Evolutionary conservation across 2,113 vertebrate genomes (phyloP), one percentile per base, ranked within the genome.

Genomic region (Ciconia maguari): DNA sequence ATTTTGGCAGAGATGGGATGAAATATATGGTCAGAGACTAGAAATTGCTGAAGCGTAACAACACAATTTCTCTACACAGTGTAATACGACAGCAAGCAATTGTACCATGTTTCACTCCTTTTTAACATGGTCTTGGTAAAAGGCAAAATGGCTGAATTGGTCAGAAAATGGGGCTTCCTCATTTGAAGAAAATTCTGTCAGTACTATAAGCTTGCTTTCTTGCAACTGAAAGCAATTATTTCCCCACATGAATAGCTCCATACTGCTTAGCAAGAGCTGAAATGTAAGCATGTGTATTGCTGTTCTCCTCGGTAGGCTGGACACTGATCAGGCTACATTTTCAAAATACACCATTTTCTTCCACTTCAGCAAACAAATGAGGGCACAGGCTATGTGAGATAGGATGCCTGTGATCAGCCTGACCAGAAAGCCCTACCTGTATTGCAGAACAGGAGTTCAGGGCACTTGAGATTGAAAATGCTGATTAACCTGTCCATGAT

Each of bases 261-360:
- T 17, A 7, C 4, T 42, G 70, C 52, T 36, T 58, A 42, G 41
- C n/a, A 57, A 44, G 66, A 90, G 42, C 32, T 70, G 70, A 61
- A 75, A 60, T 6, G 2, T 16, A 64, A 38, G 52, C 5, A 15
- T 11, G 16, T 11, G 10, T 16, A 6, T 10, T 29, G 71, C 54
- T 60, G 25, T 34, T 90, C 48, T 66, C 42, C 68, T 75, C 0
- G 0, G 41, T 2, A 72, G 75, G 49, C 84, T 65, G 46, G 49
- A 69, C 75, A 36, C 41, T 0, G 1, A 27, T 14, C 46, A 72
- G 46, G 30, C 58, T 49, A 18, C 1, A 0, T 41, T 77, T 70
- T 61, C 62, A 57, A 83, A 85, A 84, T 46, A 17, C 15, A 17
- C 49, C 2, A 19, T 87, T 92, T 85, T 64, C 62, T 65, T 76